A percentile compares a stretch with the other conserved stretches of the same genome.
Evolutionary conservation across 2,797 vertebrate species (phyloP).

Genomic region (Hemibagrus guttatus): DNA sequence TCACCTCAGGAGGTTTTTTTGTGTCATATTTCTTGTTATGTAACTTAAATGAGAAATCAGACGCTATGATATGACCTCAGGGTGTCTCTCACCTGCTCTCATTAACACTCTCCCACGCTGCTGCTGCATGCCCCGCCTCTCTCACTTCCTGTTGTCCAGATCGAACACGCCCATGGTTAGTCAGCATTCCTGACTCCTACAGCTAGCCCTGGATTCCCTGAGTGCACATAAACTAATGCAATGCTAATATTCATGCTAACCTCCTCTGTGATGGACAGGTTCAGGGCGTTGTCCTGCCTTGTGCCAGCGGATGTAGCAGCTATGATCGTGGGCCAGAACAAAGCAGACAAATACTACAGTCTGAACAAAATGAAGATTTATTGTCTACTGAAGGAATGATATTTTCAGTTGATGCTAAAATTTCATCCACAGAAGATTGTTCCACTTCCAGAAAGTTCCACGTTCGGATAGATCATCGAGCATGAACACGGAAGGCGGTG

Average conservation of each 20-base stretch:
- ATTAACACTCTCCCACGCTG: background rate
- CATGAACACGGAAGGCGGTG: background rate
- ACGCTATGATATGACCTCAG: background rate
- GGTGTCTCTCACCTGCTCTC: conserved; percentile 9
- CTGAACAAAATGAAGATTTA: background rate
- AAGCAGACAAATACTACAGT: background rate
- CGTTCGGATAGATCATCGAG: background rate
- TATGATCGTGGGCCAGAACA: background rate
- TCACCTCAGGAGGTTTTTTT: background rate
- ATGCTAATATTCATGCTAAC: background rate
- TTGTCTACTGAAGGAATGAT: background rate
- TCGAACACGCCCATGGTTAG: background rate
- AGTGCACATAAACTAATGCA: background rate
- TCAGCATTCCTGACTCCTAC: background rate
- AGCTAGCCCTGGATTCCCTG: background rate
- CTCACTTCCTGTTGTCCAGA: background rate
- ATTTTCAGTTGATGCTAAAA: background rate
- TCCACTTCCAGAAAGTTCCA: background rate
- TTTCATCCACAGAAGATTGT: background rate
- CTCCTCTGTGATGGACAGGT: background rate
- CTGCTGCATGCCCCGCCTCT: background rate
- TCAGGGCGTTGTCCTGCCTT: background rate
- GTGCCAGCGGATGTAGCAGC: background rate
- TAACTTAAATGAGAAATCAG: background rate
- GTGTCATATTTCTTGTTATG: background rate